phyloP scores from a whole-genome alignment of 2,113 vertebrate species.

The Semnornis frantzii region DNA sequence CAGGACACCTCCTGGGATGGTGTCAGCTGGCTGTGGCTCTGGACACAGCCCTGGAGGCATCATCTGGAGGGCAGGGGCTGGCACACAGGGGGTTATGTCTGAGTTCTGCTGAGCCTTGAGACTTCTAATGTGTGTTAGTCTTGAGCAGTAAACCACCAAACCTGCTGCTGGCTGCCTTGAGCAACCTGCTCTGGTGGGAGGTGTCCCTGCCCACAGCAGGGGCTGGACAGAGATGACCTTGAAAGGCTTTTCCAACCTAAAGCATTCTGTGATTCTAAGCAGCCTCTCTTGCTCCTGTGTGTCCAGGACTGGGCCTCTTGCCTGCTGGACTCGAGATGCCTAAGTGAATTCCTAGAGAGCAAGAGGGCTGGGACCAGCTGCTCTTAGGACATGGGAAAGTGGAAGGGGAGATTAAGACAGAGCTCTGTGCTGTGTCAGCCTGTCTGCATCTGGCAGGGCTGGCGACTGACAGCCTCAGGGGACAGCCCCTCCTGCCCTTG shows the following conservation, averaged over 20 bases:
- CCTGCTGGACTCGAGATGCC: not conserved
- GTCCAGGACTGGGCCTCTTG: not conserved
- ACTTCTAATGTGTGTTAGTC: rapidly evolving
- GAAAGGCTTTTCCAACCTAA: too few species aligned
- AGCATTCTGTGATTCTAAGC: not conserved
- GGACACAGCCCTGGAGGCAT: not conserved
- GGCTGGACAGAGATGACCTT: too few species aligned
- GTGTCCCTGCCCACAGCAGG: too few species aligned
- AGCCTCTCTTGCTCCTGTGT: not conserved
- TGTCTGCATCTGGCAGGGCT: constrained; percentile 23
- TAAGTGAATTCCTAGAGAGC: constrained; percentile 46
- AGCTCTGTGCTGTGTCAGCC: constrained; percentile 3
- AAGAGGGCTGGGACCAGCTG: constrained; percentile 22
- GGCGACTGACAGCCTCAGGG: not conserved
- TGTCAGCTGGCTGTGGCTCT: not conserved
- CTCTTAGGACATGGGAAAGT: constrained; percentile 44
- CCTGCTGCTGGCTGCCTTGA: not conserved
- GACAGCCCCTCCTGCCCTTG: not conserved
- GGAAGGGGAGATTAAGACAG: not conserved
- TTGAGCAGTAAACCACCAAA: not conserved
- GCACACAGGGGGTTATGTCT: not conserved
- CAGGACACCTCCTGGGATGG: not conserved
- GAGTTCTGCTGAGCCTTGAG: not conserved
- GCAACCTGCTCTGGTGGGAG: not conserved
- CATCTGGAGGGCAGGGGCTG: not conserved